phyloP scores from a whole-genome alignment of 2,888 invertebrate genomes.

The Polydrusus tereticollis region DNA sequence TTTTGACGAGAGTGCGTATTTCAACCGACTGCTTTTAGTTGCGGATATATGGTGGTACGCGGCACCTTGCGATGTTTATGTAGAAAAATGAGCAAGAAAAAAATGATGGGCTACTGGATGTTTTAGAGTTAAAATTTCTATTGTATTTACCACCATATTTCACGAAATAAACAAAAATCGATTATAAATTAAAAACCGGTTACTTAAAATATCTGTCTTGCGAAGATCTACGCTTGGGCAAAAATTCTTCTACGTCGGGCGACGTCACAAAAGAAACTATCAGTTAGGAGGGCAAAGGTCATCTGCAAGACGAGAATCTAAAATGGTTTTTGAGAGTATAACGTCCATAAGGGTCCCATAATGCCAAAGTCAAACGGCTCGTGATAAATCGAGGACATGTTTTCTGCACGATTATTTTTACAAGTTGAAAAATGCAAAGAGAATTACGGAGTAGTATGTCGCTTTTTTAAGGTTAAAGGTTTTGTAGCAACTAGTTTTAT shows the following conservation, averaged over 20 bases:
- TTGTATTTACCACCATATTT: no score
- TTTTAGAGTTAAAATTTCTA: no score
- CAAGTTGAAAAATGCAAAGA: not conserved
- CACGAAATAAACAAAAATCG: no score
- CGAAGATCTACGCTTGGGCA: not conserved
- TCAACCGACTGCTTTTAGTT: no score
- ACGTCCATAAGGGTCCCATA: conserved; percentile 60
- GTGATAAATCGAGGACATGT: conserved; percentile 43
- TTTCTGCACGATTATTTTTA: conserved; percentile 26
- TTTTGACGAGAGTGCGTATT: no score
- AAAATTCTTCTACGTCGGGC: conserved; percentile 11
- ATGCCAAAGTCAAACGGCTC: conserved; percentile 61
- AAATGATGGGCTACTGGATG: no score
- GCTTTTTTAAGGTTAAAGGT: not conserved
- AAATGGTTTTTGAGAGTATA: conserved; percentile 60
- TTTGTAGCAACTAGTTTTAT: no score
- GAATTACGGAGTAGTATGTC: not conserved
- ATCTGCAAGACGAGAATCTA: conserved; percentile 59
- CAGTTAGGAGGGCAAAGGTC: conserved; percentile 53
- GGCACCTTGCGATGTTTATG: no score
- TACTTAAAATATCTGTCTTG: not conserved
- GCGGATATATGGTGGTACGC: no score
- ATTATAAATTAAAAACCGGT: no score
- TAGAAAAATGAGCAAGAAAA: no score
- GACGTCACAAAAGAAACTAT: conserved; percentile 44